These are phyloP conservation scores for Falco punctatus DNA, from an alignment of 2,113 vertebrate species.

Conservation along the genomic window DNA sequence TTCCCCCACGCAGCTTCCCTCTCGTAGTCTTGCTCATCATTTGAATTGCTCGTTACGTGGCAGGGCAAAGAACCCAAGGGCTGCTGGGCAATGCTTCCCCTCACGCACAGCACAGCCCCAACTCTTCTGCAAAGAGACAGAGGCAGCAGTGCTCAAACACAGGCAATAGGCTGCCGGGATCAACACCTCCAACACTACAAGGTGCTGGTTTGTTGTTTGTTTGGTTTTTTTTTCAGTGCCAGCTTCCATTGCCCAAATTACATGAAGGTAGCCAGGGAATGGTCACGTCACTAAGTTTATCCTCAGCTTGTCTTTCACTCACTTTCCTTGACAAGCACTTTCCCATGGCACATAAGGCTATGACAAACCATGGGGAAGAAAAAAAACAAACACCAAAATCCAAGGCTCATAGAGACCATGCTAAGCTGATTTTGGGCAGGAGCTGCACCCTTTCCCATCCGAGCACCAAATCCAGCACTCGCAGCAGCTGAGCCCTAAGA, in stretches of 20 bases:
- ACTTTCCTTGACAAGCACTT: neutral
- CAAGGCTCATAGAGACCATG: accelerated
- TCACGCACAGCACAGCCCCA: neutral
- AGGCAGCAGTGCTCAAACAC: neutral
- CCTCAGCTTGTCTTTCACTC: neutral
- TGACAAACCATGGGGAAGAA: neutral
- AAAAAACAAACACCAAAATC: neutral
- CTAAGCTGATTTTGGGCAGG: neutral
- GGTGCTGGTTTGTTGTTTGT: too few species aligned
- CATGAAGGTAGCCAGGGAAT: neutral
- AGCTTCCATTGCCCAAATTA: neutral
- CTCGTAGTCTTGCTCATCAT: neutral
- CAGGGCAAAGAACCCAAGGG: neutral
- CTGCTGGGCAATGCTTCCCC: neutral
- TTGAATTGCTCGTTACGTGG: neutral
- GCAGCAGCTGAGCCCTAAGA: neutral
- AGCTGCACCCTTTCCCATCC: neutral
- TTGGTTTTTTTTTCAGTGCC: neutral
- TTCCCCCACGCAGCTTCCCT: neutral
- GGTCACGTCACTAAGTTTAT: neutral
- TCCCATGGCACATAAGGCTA: neutral
- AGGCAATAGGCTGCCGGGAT: neutral
- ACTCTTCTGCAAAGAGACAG: neutral
- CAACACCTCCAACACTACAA: neutral
- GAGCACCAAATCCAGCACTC: neutral